A percentile compares a stretch with the other conserved stretches of the same genome.
Evolutionary conservation across 2,113 vertebrate genomes (phyloP).

Genomic region (Sinocyclocheilus maitianheensis): DNA sequence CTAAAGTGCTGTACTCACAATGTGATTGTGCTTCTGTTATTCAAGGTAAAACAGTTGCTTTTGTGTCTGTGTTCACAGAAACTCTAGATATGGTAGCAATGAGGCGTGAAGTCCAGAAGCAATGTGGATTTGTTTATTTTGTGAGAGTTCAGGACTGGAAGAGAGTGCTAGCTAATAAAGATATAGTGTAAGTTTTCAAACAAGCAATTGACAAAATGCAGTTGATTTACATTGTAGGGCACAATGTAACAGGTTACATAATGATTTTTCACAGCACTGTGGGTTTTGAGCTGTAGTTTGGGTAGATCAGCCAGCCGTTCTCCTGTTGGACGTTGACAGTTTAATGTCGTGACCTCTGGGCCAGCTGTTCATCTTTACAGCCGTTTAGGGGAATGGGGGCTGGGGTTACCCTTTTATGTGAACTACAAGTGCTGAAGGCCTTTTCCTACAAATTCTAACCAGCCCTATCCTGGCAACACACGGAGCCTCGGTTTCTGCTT

Average conservation of each 20-base stretch:
- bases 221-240: neutral
- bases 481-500: constrained; percentile 23
- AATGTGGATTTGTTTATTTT: constrained; percentile 60
- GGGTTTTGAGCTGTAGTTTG: neutral
- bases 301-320: neutral
- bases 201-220: neutral
- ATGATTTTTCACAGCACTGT: neutral
- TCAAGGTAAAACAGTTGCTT: neutral
- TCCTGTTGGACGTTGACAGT: constrained; percentile 24
- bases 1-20: neutral
- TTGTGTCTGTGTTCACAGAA: constrained; percentile 38
- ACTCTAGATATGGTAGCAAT: constrained; percentile 23
- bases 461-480: constrained; percentile 12
- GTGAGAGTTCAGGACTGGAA: constrained; percentile 51
- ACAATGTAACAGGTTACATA: neutral
- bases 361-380: constrained; percentile 26
- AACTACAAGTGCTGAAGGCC: constrained; percentile 9
- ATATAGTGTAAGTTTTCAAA: neutral
- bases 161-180: constrained; percentile 60
- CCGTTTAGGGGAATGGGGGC: constrained; percentile 25
- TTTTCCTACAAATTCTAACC: constrained; percentile 37
- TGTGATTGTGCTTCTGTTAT: neutral
- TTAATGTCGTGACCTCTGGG: constrained; percentile 21
- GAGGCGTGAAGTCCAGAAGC: constrained; percentile 40
- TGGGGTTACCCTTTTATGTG: constrained; percentile 21